These are phyloP conservation scores for Caenorhabditis japonica DNA, from an alignment of 2,888 invertebrate species.

Conservation along the genomic window DNA sequence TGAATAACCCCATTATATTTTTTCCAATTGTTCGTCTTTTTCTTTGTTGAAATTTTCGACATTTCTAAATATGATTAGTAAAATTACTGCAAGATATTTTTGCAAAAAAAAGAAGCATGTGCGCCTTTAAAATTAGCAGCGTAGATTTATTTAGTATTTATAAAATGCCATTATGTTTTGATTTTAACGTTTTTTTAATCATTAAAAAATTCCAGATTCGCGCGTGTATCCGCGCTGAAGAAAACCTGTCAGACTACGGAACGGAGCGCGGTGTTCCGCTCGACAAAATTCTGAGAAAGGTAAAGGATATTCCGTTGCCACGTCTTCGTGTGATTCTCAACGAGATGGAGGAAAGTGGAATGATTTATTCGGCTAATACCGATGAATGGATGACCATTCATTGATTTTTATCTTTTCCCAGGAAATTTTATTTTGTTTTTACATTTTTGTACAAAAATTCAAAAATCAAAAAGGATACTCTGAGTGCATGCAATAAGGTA, in stretches of 20 bases:
- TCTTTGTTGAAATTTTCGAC: too few species aligned
- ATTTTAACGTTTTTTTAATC: too few species aligned
- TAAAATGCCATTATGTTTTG: not conserved
- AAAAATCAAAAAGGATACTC: too few species aligned
- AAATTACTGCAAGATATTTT: too few species aligned
- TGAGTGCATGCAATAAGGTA: conserved; percentile 8
- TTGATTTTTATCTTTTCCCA: not conserved
- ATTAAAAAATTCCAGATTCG: conserved; percentile 24
- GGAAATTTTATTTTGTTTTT: too few species aligned
- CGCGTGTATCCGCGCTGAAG: conserved; percentile 15
- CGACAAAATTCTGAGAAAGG: not conserved
- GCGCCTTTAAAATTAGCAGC: not conserved
- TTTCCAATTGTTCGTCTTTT: too few species aligned
- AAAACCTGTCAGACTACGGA: not conserved
- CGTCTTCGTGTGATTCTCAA: conserved; percentile 11
- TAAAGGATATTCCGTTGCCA: not conserved
- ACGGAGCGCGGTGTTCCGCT: conserved; percentile 15
- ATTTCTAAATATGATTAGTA: too few species aligned
- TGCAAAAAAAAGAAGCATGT: too few species aligned
- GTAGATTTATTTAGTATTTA: not conserved
- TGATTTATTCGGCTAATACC: conserved; percentile 7
- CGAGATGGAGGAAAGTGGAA: conserved; percentile 23
- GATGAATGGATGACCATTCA: conserved; percentile 23
- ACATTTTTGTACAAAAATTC: too few species aligned
- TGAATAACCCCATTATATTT: too few species aligned